A percentile compares a stretch with the other conserved stretches of the same genome.
Conservation (phyloP, 92 coral and sea anemone genomes). For the Zoanthus solanderi region DNA sequence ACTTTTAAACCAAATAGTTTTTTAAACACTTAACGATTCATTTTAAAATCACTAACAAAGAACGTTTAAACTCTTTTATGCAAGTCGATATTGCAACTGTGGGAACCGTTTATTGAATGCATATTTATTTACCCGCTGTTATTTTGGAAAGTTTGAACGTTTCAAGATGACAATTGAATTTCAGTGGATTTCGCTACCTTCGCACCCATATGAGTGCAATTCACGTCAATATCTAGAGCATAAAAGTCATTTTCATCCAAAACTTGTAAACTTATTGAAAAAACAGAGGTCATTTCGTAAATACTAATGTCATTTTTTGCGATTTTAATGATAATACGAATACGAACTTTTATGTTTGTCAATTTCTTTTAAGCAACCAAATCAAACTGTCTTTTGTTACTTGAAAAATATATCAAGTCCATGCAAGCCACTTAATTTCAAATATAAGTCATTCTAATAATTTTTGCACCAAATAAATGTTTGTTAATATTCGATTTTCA, state of each 20-base stretch:
- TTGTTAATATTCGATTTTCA: too few species aligned
- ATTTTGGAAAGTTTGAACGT: background rate
- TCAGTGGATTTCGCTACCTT: background rate
- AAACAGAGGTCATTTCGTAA: constrained; percentile 22
- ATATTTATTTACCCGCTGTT: constrained; percentile 7
- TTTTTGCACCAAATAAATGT: too few species aligned
- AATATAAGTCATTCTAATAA: too few species aligned
- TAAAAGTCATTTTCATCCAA: constrained; percentile 13
- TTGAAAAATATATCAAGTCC: too few species aligned
- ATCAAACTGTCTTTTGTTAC: too few species aligned
- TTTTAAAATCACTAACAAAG: background rate
- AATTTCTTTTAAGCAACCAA: too few species aligned
- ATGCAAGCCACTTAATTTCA: too few species aligned
- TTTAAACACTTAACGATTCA: background rate
- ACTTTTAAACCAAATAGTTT: background rate
- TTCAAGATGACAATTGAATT: constrained; percentile 11
- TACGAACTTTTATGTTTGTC: too few species aligned
- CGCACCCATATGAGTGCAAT: background rate
- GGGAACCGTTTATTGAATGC: background rate
- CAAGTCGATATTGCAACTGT: background rate
- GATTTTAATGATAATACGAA: too few species aligned
- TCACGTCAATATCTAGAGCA: background rate
- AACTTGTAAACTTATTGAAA: constrained; percentile 27
- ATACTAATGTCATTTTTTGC: too few species aligned
- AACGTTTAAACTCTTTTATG: background rate